Percentiles rank a stretch among this genome's conserved stretches.
Conservation (phyloP, 2,888 invertebrate genomes). For the Drosophila tanythrix region DNA sequence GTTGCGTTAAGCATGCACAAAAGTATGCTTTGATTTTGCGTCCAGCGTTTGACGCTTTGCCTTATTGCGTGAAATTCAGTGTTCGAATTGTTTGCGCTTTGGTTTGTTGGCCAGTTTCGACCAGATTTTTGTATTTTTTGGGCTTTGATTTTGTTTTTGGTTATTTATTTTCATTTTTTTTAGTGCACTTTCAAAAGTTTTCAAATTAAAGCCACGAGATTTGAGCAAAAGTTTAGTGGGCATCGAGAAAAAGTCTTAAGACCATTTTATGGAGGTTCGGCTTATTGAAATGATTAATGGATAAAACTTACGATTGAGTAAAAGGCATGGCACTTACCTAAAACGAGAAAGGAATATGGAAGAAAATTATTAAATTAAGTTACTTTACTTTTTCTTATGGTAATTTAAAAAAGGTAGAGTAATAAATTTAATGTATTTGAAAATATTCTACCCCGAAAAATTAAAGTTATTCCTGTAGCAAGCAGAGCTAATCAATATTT, state of each 20-base stretch:
- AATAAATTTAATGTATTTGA: neutral
- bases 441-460: neutral
- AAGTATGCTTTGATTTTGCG: slow-evolving; percentile 76
- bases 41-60: slow-evolving; percentile 55
- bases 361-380: slow-evolving; percentile 9
- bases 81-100: slow-evolving; percentile 70
- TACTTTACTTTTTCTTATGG: neutral
- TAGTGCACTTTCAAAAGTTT: slow-evolving; percentile 50
- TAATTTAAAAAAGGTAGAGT: neutral
- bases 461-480: neutral
- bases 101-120: slow-evolving; percentile 28
- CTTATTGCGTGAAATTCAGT: slow-evolving; percentile 71
- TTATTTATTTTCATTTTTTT: slow-evolving; percentile 3
- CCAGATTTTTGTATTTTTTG: slow-evolving; percentile 25
- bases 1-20: slow-evolving; percentile 67
- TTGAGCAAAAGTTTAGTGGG: slow-evolving; percentile 47
- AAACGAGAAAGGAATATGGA: slow-evolving; percentile 41
- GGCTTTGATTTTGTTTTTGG: slow-evolving; percentile 25
- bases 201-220: slow-evolving; percentile 67
- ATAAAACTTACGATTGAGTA: slow-evolving; percentile 30
- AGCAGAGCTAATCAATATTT: slow-evolving; percentile 32
- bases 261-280: neutral
- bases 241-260: slow-evolving; percentile 3
- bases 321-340: slow-evolving; percentile 58
- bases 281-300: slow-evolving; percentile 19